Conservation (phyloP, 2,113 vertebrate genomes). For the Ctenomys sociabilis region DNA sequence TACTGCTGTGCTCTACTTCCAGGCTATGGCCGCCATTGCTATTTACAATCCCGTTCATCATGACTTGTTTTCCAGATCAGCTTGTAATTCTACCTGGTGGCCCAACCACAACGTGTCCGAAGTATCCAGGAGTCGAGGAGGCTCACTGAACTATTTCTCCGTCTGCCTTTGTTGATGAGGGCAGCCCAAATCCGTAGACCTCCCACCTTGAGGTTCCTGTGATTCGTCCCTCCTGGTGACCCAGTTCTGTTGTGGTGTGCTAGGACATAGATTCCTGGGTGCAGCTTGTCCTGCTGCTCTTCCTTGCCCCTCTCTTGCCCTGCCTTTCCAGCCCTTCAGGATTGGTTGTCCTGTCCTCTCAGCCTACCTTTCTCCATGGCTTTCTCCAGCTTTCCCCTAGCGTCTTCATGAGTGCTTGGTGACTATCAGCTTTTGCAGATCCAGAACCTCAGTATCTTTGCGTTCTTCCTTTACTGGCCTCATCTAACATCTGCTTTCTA, state of each 20-base stretch:
- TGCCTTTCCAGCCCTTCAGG: neutral
- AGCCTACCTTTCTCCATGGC: neutral
- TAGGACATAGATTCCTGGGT: neutral
- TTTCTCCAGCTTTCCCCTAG: neutral
- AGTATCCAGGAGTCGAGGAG: neutral
- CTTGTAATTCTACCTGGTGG: neutral
- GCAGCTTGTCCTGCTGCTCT: neutral
- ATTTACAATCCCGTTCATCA: rapidly evolving
- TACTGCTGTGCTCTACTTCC: neutral
- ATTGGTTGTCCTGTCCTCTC: neutral
- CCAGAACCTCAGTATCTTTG: neutral
- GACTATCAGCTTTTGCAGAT: neutral
- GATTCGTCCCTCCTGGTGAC: neutral
- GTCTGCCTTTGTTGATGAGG: neutral
- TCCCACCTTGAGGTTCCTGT: neutral
- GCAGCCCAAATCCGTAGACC: neutral
- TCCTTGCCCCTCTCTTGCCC: neutral
- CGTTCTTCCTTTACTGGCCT: neutral
- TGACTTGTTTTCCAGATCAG: neutral
- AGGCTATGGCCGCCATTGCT: neutral
- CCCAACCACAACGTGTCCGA: too few relatives aligned
- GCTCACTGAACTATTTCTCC: neutral
- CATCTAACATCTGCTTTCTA: neutral
- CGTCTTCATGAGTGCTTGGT: neutral
- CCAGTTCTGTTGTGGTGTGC: neutral